phyloP scores from a whole-genome alignment of 2,888 invertebrate genomes.

The Pomacea canaliculata region DNA sequence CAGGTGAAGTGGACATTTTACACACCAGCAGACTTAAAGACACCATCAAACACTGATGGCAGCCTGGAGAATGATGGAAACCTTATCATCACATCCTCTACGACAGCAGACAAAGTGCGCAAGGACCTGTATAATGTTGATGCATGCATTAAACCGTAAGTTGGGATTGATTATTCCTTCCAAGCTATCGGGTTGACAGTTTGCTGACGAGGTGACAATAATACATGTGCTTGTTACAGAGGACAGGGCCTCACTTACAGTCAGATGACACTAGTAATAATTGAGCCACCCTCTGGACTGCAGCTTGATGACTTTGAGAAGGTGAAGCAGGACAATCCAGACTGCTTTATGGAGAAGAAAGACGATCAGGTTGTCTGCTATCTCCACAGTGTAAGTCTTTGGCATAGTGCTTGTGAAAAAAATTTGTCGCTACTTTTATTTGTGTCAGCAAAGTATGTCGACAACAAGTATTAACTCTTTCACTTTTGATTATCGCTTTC shows the following conservation, averaged over 20 bases:
- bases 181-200: no score
- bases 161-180: not conserved
- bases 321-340: conserved; percentile 1
- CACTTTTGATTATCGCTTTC: no score
- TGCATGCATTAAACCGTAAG: conserved; percentile 11
- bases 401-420: no score
- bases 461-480: no score
- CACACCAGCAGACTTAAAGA: not conserved
- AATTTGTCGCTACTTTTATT: no score
- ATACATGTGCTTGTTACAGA: not conserved
- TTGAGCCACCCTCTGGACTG: conserved; percentile 9
- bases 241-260: conserved; percentile 2
- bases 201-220: no score
- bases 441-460: no score
- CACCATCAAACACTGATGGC: not conserved
- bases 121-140: not conserved
- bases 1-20: conserved; percentile 16
- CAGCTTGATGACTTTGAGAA: not conserved
- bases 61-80: not conserved
- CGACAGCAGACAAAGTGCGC: not conserved
- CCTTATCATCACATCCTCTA: not conserved
- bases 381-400: not conserved
- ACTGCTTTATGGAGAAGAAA: not conserved
- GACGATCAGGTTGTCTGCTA: conserved; percentile 6
- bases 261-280: conserved; percentile 10